phyloP scores from a whole-genome alignment of 1,140 invertebrate genomes.

The Bombus soroeensis region DNA sequence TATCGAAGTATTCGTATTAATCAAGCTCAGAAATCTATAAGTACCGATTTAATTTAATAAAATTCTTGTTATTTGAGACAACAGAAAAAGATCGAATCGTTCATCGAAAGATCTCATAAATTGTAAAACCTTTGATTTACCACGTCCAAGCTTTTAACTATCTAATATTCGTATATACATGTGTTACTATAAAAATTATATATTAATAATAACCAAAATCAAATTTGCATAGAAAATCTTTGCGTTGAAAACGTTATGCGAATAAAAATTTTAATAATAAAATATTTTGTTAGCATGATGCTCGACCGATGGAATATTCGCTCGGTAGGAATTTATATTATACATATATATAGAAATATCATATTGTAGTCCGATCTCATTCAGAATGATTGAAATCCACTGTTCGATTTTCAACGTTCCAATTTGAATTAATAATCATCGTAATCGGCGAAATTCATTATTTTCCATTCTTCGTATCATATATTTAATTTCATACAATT shows the following conservation, averaged over 20 bases:
- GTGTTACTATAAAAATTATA: background rate
- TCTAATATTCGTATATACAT: background rate
- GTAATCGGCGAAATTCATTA: background rate
- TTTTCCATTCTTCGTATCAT: background rate
- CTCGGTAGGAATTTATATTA: background rate
- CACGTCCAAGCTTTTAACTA: background rate
- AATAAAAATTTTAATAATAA: background rate
- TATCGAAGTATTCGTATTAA: background rate
- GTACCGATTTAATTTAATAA: background rate
- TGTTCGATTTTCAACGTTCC: background rate
- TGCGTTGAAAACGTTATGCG: background rate
- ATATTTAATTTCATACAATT: background rate
- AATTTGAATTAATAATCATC: constrained; percentile 2
- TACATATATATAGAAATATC: background rate
- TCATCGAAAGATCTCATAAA: background rate
- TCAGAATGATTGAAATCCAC: background rate
- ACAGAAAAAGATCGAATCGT: background rate
- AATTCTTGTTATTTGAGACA: background rate
- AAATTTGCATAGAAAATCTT: background rate
- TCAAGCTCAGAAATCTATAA: background rate
- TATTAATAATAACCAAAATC: background rate
- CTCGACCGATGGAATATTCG: background rate
- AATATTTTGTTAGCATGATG: background rate
- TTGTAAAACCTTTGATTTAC: background rate
- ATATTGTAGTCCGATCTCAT: background rate